Percentiles rank a stretch among this genome's conserved stretches.
phyloP scores from a whole-genome alignment of 1,140 invertebrate species.

The Ceratitis capitata region DNA sequence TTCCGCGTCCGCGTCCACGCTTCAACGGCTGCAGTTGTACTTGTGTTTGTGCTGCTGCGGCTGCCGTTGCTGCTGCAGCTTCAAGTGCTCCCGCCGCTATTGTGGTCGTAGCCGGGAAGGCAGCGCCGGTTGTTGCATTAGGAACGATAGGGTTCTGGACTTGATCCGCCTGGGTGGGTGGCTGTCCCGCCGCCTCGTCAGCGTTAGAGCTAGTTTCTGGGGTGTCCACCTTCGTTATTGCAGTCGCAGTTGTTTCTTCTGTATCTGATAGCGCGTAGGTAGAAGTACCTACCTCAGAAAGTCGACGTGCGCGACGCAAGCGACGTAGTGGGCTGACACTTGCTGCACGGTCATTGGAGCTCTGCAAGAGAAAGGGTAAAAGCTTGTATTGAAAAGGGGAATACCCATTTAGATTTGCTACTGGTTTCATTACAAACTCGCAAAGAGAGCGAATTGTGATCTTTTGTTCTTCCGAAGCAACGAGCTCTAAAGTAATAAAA shows the following conservation, averaged over 20 bases:
- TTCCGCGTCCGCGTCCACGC: slow-evolving; percentile 58
- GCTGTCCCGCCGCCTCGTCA: background rate
- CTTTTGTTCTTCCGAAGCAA: too few relatives aligned
- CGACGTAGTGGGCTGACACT: slow-evolving; percentile 47
- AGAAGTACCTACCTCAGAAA: background rate
- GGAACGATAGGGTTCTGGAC: background rate
- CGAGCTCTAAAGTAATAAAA: too few relatives aligned
- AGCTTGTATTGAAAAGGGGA: too few relatives aligned
- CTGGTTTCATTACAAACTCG: too few relatives aligned
- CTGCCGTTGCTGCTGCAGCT: slow-evolving; percentile 26
- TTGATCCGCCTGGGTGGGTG: background rate
- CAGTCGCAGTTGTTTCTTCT: background rate
- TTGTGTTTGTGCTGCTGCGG: slow-evolving; percentile 6
- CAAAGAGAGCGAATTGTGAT: too few relatives aligned
- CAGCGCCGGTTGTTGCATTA: slow-evolving; percentile 25
- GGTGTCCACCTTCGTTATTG: background rate
- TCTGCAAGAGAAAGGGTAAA: slow-evolving; percentile 44
- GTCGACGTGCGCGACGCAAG: slow-evolving; percentile 51
- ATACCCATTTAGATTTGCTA: too few relatives aligned
- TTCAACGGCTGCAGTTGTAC: slow-evolving; percentile 47
- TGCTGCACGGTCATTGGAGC: slow-evolving; percentile 32
- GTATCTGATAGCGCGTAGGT: background rate
- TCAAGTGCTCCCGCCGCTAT: background rate
- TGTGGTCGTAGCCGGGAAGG: background rate
- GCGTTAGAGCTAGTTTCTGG: background rate